phyloP scores from a whole-genome alignment of 2,888 invertebrate species.

The Phytoseiulus persimilis region DNA sequence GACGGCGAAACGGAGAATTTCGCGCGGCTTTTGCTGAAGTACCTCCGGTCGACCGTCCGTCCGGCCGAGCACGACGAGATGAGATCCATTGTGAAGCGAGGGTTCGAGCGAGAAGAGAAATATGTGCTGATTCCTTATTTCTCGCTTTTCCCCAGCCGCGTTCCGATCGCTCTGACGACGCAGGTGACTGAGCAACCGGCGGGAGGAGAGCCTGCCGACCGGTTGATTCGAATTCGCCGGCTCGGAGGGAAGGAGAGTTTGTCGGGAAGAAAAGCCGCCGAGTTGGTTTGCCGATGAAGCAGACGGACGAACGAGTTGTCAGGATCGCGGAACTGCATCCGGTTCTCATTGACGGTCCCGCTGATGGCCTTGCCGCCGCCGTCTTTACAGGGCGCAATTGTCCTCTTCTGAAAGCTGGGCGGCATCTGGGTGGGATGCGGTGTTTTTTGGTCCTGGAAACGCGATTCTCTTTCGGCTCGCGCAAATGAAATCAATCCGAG shows the following conservation, averaged over 20 bases:
- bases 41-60: neutral
- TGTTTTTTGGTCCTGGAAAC: neutral
- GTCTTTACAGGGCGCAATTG: neutral
- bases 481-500: neutral
- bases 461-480: neutral
- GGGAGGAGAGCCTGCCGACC: neutral
- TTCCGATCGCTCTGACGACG: neutral
- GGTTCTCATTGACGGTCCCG: neutral
- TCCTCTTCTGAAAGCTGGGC: neutral
- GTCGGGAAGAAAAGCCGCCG: neutral
- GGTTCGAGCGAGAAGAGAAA: neutral
- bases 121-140: constrained; percentile 34
- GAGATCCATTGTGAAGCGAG: neutral
- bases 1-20: neutral
- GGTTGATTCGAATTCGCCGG: neutral
- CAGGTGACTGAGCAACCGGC: neutral
- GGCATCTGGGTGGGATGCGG: neutral
- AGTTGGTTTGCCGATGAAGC: neutral
- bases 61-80: neutral
- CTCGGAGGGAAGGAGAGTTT: neutral
- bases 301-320: neutral
- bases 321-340: neutral
- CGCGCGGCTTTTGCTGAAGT: neutral
- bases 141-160: constrained; percentile 10
- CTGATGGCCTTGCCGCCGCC: neutral